Conservation (phyloP, 1,140 invertebrate species). For the Drosophila parabipectinata region DNA sequence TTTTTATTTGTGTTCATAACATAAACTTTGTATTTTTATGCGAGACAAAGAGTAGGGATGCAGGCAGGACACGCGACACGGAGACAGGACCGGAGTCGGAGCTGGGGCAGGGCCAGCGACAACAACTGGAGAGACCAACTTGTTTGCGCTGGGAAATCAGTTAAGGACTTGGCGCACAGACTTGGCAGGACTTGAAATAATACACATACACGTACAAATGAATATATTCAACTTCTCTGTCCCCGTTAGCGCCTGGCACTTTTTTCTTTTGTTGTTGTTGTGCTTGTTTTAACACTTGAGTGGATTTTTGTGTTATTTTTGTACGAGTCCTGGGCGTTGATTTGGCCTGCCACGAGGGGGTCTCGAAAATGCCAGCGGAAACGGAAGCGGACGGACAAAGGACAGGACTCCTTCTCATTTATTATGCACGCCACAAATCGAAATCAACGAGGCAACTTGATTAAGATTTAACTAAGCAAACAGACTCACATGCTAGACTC, state of each 20-base stretch:
- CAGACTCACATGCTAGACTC: constrained; percentile 34
- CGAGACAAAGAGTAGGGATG: constrained; percentile 39
- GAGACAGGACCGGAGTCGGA: constrained; percentile 11
- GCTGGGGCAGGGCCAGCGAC: constrained; percentile 28
- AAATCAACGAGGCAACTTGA: constrained; percentile 79
- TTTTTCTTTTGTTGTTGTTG: constrained; percentile 42
- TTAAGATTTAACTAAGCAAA: constrained; percentile 81
- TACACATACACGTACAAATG: constrained; percentile 23
- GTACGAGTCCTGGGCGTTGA: constrained; percentile 56
- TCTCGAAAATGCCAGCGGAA: constrained; percentile 1
- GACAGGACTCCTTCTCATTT: constrained; percentile 56
- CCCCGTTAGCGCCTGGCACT: constrained; percentile 63
- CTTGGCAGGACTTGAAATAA: constrained; percentile 56
- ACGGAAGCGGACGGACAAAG: constrained; percentile 28
- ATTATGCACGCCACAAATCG: constrained; percentile 80
- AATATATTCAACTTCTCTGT: constrained; percentile 51
- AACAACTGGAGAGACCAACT: constrained; percentile 62
- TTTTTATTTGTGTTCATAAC: constrained; percentile 82
- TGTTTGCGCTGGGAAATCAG: constrained; percentile 81
- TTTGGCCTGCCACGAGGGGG: constrained; percentile 39
- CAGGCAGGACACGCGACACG: constrained; percentile 31
- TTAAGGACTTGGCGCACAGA: constrained; percentile 73
- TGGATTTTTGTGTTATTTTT: constrained; percentile 82
- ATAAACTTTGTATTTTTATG: constrained; percentile 82
- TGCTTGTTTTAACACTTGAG: constrained; percentile 78